Conservation (phyloP, 2,888 invertebrate genomes). For the Pycnomerus fuliginosus region DNA sequence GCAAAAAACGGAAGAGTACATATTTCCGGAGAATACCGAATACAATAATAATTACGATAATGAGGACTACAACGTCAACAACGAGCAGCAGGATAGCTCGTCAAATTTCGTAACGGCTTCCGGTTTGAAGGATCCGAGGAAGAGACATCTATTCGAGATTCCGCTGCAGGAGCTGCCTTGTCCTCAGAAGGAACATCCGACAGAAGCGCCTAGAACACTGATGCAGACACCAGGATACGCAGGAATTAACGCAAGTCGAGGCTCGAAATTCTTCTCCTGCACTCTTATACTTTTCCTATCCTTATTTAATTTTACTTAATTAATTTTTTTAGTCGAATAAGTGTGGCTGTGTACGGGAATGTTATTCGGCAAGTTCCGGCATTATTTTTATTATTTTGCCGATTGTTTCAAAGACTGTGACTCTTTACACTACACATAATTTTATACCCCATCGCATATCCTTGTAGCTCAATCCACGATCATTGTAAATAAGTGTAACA, state of each 20-base stretch:
- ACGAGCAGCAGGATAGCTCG: slow-evolving; percentile 38
- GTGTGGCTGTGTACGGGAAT: slow-evolving; percentile 24
- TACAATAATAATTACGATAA: slow-evolving; percentile 31
- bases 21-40: slow-evolving; percentile 16
- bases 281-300: slow-evolving; percentile 16
- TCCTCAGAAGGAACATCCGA: slow-evolving; percentile 47
- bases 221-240: slow-evolving; percentile 40
- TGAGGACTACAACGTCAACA: slow-evolving; percentile 34
- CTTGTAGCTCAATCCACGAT: slow-evolving; percentile 25
- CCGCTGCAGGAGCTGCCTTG: slow-evolving; percentile 47
- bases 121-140: slow-evolving; percentile 33
- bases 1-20: too few relatives aligned
- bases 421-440: slow-evolving; percentile 12
- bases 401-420: slow-evolving; percentile 20
- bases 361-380: slow-evolving; percentile 5
- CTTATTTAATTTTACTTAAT: slow-evolving; percentile 13
- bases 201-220: slow-evolving; percentile 41
- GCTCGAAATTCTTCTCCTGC: slow-evolving; percentile 11
- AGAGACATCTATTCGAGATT: slow-evolving; percentile 40
- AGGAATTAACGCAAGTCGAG: slow-evolving; percentile 30
- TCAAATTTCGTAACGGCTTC: slow-evolving; percentile 27
- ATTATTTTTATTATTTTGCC: slow-evolving; percentile 2
- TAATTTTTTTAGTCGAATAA: background rate
- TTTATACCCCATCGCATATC: slow-evolving; percentile 23
- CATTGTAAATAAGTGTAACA: too few relatives aligned